These are phyloP conservation scores for Macrocentrus cingulum DNA, from an alignment of 1,140 invertebrate species.

Conservation along the genomic window DNA sequence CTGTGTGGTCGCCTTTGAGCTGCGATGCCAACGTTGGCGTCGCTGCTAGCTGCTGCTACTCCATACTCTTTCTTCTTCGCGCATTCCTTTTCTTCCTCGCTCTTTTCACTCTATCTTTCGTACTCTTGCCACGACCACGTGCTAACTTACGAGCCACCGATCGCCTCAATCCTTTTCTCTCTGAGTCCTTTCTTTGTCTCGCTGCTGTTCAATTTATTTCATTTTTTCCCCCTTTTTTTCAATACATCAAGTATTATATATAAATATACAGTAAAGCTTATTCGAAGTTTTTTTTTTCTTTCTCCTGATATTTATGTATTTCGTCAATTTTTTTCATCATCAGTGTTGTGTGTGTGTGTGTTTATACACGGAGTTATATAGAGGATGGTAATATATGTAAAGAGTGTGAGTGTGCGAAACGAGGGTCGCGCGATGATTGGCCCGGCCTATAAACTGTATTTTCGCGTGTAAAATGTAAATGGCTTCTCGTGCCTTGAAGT, in stretches of 20 bases:
- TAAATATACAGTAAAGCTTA: too few species aligned
- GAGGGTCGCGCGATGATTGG: constrained; percentile 48
- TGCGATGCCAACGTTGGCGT: constrained; percentile 12
- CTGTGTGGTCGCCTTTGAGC: constrained; percentile 51
- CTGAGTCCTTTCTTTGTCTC: constrained; percentile 12
- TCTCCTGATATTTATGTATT: too few species aligned
- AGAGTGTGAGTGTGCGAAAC: constrained; percentile 24
- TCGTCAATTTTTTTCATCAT: too few species aligned
- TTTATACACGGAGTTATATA: constrained; percentile 6
- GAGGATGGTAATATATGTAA: neutral
- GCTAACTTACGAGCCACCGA: constrained; percentile 56
- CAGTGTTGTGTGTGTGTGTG: neutral
- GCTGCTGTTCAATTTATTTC: too few species aligned
- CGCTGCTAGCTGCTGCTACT: constrained; percentile 11
- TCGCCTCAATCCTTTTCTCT: constrained; percentile 32
- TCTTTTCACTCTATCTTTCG: constrained; percentile 29
- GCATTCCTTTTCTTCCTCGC: constrained; percentile 23
- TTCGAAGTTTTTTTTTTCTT: too few species aligned
- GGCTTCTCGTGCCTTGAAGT: constrained; percentile 44
- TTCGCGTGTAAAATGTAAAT: constrained; percentile 56
- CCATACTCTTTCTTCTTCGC: constrained; percentile 26
- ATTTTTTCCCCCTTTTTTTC: too few species aligned
- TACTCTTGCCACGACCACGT: constrained; percentile 50
- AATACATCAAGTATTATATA: too few species aligned
- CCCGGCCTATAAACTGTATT: constrained; percentile 50